Evolutionary conservation across 2,888 invertebrate species (phyloP).

Genomic region (Patella pellucida): DNA sequence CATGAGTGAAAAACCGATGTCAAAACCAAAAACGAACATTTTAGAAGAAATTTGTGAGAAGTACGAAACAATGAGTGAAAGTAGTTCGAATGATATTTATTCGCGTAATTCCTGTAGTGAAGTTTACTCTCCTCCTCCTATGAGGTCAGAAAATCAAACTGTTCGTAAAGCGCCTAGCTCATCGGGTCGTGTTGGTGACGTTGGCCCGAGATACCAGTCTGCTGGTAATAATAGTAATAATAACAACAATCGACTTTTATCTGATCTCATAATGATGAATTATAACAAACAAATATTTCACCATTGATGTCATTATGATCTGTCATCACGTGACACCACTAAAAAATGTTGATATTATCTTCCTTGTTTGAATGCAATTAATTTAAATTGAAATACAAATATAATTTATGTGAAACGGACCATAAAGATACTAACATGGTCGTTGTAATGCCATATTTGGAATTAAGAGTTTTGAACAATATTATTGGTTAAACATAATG

Average conservation of each 20-base stretch:
- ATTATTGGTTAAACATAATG: no score
- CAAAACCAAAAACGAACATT: slow-evolving; percentile 7
- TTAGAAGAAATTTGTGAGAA: neutral
- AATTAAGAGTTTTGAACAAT: no score
- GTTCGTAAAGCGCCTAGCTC: neutral
- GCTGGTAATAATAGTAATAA: slow-evolving; percentile 3
- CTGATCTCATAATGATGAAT: slow-evolving; percentile 39
- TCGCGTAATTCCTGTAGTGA: neutral
- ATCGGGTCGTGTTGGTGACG: neutral
- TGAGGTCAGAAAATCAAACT: neutral
- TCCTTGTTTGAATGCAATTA: no score
- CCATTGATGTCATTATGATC: no score
- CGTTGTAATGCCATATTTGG: no score
- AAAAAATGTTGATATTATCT: no score
- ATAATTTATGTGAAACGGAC: no score
- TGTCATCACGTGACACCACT: no score
- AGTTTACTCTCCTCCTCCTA: slow-evolving; percentile 21
- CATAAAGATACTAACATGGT: no score
- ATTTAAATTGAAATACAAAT: no score
- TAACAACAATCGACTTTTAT: slow-evolving; percentile 36
- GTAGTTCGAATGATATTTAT: neutral
- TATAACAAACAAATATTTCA: slow-evolving; percentile 31
- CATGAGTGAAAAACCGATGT: neutral
- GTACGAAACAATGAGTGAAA: neutral
- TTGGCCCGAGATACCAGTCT: neutral